Evolutionary conservation across 2,888 invertebrate species (phyloP), one percentile per base, ranked within the genome.

Genomic region (Asteroscopus sphinx): DNA sequence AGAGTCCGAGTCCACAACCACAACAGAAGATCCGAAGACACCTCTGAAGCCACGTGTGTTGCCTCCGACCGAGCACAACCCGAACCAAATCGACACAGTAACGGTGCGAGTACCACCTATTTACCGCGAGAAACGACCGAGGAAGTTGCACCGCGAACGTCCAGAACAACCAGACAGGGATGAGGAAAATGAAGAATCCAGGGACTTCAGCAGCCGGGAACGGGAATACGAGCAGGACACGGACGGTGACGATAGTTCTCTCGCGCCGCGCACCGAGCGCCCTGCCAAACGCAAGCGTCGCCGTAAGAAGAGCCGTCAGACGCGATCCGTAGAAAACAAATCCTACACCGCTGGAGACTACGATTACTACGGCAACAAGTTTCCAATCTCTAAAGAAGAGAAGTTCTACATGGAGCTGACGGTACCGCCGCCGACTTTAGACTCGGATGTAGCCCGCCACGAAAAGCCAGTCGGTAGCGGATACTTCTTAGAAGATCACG

Each of bases 71-170:
- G 94, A 94, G 60, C 92, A 94, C 17, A 90, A 94, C 51, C 94
- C 94, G 0, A 89, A 89, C 15, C 90, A 94, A 71, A 94, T 94
- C 25, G 94, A 94, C 64, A 94, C 94, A 1, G 91, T 94, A 4
- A 94, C 94, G 0, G 94, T 94, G 13, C 85, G 94, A 36, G 94
- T 94, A 40, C 94, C 94, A 1, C 94, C 94, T 0, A 94, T 94
- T 49, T 93, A 94, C 73, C 86, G 80, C 58, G 93, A 91, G 60
- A 92, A 90, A 59, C 87, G 86, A 4, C 94, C 94, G 9, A 90
- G 87, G 44, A 94, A 94, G 68, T 78, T 92, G 11, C 89, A 94
- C 56, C 88, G 93, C 1, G 88, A 81, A 13, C 87, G 92, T 51
- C 88, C 92, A 7, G 88, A 81, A 12, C 77, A 76, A 15, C 87